phyloP scores from a whole-genome alignment of 2,113 vertebrate genomes.

The Theristicus caerulescens region DNA sequence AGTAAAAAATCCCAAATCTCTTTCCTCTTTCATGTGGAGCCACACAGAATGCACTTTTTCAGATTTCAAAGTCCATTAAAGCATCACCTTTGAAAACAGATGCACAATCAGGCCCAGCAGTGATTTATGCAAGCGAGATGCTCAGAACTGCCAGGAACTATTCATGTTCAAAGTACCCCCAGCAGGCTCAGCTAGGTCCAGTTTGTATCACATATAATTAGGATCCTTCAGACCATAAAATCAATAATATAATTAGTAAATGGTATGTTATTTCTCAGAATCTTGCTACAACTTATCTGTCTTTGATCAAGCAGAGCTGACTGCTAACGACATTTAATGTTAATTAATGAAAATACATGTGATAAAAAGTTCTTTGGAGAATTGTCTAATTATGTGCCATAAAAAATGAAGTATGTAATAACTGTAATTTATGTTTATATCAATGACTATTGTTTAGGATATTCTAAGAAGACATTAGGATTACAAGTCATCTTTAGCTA shows the following conservation, averaged over 20 bases:
- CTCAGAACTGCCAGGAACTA: constrained; percentile 47
- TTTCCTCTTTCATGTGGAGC: constrained; percentile 71
- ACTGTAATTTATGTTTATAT: not conserved
- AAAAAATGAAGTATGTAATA: not conserved
- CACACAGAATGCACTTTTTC: constrained; percentile 48
- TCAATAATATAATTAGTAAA: constrained; percentile 81
- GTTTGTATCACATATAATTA: constrained; percentile 50
- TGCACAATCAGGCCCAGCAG: constrained; percentile 48
- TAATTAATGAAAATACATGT: constrained; percentile 72
- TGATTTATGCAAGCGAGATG: constrained; percentile 18
- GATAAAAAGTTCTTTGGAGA: constrained; percentile 57
- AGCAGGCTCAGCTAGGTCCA: constrained; percentile 40
- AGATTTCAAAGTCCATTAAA: constrained; percentile 61
- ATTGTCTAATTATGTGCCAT: constrained; percentile 43
- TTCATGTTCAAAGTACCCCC: constrained; percentile 72
- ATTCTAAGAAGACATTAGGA: not conserved
- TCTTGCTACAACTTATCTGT: constrained; percentile 78
- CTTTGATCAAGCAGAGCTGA: constrained; percentile 77
- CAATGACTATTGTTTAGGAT: not conserved
- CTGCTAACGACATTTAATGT: constrained; percentile 72
- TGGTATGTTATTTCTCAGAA: constrained; percentile 74
- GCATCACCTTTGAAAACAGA: constrained; percentile 60
- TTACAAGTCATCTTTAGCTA: not conserved
- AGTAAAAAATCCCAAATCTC: constrained; percentile 44
- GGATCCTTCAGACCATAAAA: constrained; percentile 78